A percentile compares a stretch with the other conserved stretches of the same genome.
These are phyloP conservation scores for Melitaea athalia DNA, from an alignment of 2,888 invertebrate genomes.

Conservation along the genomic window DNA sequence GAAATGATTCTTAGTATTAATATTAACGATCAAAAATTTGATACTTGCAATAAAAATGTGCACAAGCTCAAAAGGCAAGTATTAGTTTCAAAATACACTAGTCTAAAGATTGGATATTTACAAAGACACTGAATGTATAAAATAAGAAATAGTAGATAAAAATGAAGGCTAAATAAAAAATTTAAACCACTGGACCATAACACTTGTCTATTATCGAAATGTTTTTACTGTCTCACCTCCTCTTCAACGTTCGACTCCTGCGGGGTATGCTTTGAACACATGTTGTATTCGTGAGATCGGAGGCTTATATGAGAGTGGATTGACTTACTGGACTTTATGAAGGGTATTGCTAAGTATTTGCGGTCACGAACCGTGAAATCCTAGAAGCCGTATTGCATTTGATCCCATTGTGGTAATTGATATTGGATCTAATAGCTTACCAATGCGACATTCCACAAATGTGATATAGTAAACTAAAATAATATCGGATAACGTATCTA, in stretches of 20 bases:
- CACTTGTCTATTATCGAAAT: slow-evolving; percentile 31
- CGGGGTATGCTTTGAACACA: slow-evolving; percentile 78
- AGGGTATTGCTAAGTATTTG: slow-evolving; percentile 42
- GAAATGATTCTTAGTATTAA: slow-evolving; percentile 58
- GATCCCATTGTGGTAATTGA: slow-evolving; percentile 47
- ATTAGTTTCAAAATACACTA: slow-evolving; percentile 28
- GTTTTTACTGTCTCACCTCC: slow-evolving; percentile 67
- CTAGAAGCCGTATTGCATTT: slow-evolving; percentile 44
- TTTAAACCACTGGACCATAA: slow-evolving; percentile 11
- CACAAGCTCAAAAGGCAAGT: slow-evolving; percentile 60
- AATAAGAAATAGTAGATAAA: slow-evolving; percentile 13
- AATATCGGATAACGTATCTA: slow-evolving; percentile 30
- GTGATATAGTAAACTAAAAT: slow-evolving; percentile 30
- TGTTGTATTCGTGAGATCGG: slow-evolving; percentile 65
- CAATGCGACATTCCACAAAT: slow-evolving; percentile 38
- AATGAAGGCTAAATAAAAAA: slow-evolving; percentile 17
- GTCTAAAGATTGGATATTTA: slow-evolving; percentile 20
- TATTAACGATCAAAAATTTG: slow-evolving; percentile 56
- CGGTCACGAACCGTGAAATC: slow-evolving; percentile 42
- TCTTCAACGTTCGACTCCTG: slow-evolving; percentile 67
- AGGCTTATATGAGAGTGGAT: slow-evolving; percentile 61
- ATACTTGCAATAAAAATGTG: slow-evolving; percentile 59
- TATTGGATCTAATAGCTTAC: slow-evolving; percentile 44
- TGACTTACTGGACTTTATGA: slow-evolving; percentile 58
- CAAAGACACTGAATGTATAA: slow-evolving; percentile 17